A percentile compares a stretch with the other conserved stretches of the same genome.
phyloP scores from a whole-genome alignment of 2,888 invertebrate species.

The Polylopha cassiicola region DNA sequence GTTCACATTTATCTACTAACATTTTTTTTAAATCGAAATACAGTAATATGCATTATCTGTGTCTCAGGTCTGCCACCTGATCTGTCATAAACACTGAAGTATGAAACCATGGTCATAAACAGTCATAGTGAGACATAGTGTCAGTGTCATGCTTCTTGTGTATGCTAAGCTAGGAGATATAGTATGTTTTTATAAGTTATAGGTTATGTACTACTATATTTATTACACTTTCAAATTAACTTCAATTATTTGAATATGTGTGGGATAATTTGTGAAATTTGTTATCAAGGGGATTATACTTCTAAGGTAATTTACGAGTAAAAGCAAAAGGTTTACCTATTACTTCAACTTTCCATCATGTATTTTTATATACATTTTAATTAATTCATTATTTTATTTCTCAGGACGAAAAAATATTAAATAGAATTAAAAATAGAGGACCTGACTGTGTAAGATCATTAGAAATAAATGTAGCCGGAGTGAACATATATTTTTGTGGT shows the following conservation, averaged over 20 bases:
- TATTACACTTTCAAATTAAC: background rate
- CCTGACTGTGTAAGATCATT: conserved; percentile 62
- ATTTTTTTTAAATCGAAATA: too few species aligned
- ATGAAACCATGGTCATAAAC: too few species aligned
- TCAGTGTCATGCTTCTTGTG: too few species aligned
- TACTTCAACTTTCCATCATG: background rate
- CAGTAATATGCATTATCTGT: too few species aligned
- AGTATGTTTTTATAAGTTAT: too few species aligned
- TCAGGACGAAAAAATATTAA: conserved; percentile 56
- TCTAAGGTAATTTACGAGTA: conserved; percentile 29
- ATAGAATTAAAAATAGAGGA: conserved; percentile 74
- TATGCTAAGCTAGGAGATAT: too few species aligned
- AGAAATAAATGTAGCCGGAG: conserved; percentile 33
- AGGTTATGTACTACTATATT: too few species aligned
- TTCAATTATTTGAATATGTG: conserved; percentile 51
- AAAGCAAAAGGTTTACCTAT: background rate
- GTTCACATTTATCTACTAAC: too few species aligned
- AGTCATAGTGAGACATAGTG: too few species aligned
- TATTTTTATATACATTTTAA: conserved; percentile 18
- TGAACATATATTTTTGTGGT: conserved; percentile 60
- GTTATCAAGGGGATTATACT: conserved; percentile 29
- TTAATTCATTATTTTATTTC: conserved; percentile 24
- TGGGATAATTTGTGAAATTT: conserved; percentile 73
- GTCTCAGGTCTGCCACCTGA: too few species aligned
- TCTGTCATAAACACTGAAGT: too few species aligned